A percentile compares a stretch with the other conserved stretches of the same genome.
Conservation (phyloP, 2,797 vertebrate genomes). For the Tenualosa thibaudeaui region DNA sequence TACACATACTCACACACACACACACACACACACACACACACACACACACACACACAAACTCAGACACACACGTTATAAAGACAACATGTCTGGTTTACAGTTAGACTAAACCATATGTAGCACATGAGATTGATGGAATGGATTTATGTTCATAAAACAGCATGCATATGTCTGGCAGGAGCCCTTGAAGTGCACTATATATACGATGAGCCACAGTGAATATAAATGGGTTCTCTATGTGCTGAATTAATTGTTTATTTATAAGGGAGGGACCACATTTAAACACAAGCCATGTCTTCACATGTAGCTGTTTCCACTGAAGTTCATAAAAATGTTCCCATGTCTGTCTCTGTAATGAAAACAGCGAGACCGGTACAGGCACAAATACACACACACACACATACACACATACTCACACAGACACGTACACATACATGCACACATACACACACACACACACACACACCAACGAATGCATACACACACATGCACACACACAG, state of each 20-base stretch:
- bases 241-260: conserved; percentile 69
- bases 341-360: conserved; percentile 48
- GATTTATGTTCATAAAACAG: conserved; percentile 53
- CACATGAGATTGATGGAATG: conserved; percentile 50
- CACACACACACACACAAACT: neutral
- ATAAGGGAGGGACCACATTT: conserved; percentile 55
- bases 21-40: neutral
- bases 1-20: too few relatives aligned
- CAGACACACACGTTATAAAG: neutral
- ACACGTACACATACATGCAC: neutral
- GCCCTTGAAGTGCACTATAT: conserved; percentile 42
- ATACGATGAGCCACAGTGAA: conserved; percentile 30
- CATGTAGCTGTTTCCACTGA: conserved; percentile 66
- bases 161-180: conserved; percentile 43
- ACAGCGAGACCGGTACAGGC: conserved; percentile 46
- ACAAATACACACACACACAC: conserved; percentile 32
- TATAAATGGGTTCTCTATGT: conserved; percentile 60
- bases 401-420: conserved; percentile 20
- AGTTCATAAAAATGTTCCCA: conserved; percentile 60
- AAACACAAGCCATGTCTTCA: conserved; percentile 55
- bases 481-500: neutral
- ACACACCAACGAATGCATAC: neutral
- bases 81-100: neutral
- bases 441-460: neutral
- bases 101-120: conserved; percentile 19